A percentile compares a stretch with the other conserved stretches of the same genome.
Evolutionary conservation across 2,797 vertebrate genomes (phyloP).

Genomic region (Anabas testudineus): DNA sequence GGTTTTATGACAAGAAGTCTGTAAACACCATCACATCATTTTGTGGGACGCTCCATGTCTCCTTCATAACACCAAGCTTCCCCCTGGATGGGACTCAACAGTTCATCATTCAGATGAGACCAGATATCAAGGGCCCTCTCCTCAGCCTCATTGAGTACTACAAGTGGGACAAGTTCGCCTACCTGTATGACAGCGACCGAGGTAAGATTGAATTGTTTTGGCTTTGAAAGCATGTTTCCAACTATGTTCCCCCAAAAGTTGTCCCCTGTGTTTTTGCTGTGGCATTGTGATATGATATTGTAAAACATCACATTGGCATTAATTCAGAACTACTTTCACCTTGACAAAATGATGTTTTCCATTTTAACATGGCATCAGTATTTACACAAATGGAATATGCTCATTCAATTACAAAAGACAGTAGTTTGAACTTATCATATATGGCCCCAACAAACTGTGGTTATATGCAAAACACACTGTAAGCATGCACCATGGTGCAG

Average conservation of each 20-base stretch:
- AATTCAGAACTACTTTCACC: neutral
- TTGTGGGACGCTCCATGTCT: constrained; percentile 97
- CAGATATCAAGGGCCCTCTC: constrained; percentile 97
- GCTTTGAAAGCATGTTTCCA: neutral
- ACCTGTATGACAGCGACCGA: constrained; percentile 98
- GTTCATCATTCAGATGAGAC: constrained; percentile 99
- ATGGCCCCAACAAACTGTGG: neutral
- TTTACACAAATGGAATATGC: neutral
- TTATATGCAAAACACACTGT: neutral
- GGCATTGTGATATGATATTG: neutral
- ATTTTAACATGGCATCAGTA: neutral
- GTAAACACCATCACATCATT: constrained; percentile 99
- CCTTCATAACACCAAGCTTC: constrained; percentile 99
- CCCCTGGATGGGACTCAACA: constrained; percentile 96
- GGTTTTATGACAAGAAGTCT: constrained; percentile 99
- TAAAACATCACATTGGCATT: too few relatives aligned
- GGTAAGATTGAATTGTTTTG: constrained; percentile 81
- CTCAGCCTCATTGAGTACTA: constrained; percentile 99
- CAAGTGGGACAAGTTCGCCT: constrained; percentile 99
- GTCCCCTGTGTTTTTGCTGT: neutral
- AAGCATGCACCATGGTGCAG: neutral
- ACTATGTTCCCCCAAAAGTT: neutral
- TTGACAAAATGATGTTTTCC: neutral
- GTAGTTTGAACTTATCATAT: neutral
- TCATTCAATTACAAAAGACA: neutral